phyloP scores from a whole-genome alignment of 2,113 vertebrate genomes.

The Engystomops pustulosus region DNA sequence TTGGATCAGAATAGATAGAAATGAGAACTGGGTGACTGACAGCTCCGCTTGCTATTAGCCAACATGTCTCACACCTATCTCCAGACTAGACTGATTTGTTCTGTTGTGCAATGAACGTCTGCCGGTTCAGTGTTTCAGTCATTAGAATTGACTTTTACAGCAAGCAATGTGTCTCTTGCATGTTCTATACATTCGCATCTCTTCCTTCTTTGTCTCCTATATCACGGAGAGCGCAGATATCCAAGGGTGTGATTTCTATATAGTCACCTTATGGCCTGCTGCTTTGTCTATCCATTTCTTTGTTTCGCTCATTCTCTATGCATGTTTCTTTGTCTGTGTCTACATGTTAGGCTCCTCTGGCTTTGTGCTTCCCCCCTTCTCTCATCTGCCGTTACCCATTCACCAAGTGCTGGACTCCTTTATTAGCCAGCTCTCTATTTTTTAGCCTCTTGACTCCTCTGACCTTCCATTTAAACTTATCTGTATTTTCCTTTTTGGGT shows the following conservation, averaged over 20 bases:
- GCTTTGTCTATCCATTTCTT: slow-evolving; percentile 55
- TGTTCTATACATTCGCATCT: background rate
- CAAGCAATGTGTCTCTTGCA: background rate
- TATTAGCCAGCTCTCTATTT: background rate
- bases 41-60: background rate
- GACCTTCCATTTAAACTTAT: slow-evolving; percentile 42
- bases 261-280: slow-evolving; percentile 39
- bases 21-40: slow-evolving; percentile 3
- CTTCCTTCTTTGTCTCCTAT: background rate
- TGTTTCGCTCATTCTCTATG: slow-evolving; percentile 54
- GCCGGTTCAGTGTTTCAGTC: background rate
- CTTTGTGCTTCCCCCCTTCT: slow-evolving; percentile 51
- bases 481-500: slow-evolving; percentile 25
- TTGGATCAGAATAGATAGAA: too few species aligned
- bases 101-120: background rate
- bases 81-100: background rate
- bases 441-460: slow-evolving; percentile 41
- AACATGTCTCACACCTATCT: slow-evolving; percentile 24
- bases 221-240: background rate
- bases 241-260: slow-evolving; percentile 12
- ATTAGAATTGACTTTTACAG: slow-evolving; percentile 6
- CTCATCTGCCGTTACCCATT: slow-evolving; percentile 36
- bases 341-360: slow-evolving; percentile 36
- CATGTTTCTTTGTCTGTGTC: slow-evolving; percentile 56
- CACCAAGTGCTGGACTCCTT: slow-evolving; percentile 16